phyloP scores from a whole-genome alignment of 1,140 invertebrate species.

The Eupeodes corollae region DNA sequence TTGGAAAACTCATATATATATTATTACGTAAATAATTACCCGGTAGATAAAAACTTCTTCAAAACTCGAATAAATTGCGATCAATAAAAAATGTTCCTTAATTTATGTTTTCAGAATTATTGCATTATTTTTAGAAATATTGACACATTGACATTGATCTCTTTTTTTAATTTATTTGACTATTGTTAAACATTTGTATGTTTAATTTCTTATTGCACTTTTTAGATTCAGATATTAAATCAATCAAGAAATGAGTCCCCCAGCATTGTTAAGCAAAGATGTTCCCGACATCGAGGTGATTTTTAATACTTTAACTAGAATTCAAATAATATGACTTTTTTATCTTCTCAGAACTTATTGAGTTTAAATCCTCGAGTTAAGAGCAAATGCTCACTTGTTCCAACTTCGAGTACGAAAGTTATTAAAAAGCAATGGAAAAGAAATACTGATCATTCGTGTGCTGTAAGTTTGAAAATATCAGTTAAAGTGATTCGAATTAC shows the following conservation, averaged over 20 bases:
- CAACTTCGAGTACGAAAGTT: conserved; percentile 71
- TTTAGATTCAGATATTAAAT: not conserved
- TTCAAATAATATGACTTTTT: not conserved
- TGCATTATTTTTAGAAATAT: no score
- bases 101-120: no score
- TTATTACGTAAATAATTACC: no score
- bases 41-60: no score
- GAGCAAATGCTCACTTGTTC: conserved; percentile 59
- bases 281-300: conserved; percentile 58
- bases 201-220: no score
- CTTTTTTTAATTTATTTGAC: no score
- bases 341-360: conserved; percentile 63
- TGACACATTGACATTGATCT: no score
- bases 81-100: no score
- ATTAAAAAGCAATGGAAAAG: conserved; percentile 92
- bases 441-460: conserved; percentile 74
- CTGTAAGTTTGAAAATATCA: conserved; percentile 46
- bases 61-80: no score
- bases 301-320: conserved; percentile 4
- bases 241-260: conserved; percentile 31
- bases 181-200: no score
- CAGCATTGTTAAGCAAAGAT: conserved; percentile 47
- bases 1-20: no score
- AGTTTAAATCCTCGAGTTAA: conserved; percentile 73
- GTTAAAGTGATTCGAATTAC: not conserved